Base-by-base conservation (phyloP, 2,113 vertebrate genomes). In the Lepisosteus oculatus region DNA sequence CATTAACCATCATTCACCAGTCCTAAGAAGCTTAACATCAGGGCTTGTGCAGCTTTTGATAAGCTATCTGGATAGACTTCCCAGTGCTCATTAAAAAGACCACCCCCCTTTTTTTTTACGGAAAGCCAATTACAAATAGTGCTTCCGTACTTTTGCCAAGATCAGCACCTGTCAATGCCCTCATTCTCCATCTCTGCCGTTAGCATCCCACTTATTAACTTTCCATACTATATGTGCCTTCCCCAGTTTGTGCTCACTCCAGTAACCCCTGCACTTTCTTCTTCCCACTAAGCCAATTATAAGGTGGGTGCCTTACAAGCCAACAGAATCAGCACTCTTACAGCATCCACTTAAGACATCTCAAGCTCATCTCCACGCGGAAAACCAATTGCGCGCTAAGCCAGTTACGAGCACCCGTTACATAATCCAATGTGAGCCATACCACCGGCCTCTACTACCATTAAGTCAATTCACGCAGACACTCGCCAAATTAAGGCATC, bases 1-100 rank as follows among this genome's bases (percentile, higher is more conserved):
- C 88, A 87, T 88, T 83, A 89, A 80, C 85, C 83, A 86, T 85
- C 87, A 84, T 65, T 86, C 84, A 84, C 72, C 77, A 84, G 78
- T 85, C 86, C 88, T 82, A 81, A 88, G 88, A 85, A 88, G 82
- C 85, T 82, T 83, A 74, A 79, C 71, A 72, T 83, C 80, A 76
- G 73, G 78, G 84, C 78, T 78, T 74, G 82, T 73, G 75, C 69
- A 69, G 78, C 71, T 76, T 65, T 74, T 77, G 70, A 79, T 41
- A 44, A 79, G 75, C 79, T 77, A 78, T 76, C 56, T 73, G 76
- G 55, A 76, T 74, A 83, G 85, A 85, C 79, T 76, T 81, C 69
- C 66, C 76, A 55, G 74, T 43, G 71, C 78, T 87, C 79, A 84
- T 82, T 79, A 85, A 64, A 64, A 64, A 43, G 13, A 13, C 62